Evolutionary conservation across 2,888 invertebrate species (phyloP).

Genomic region (Thereva unica): DNA sequence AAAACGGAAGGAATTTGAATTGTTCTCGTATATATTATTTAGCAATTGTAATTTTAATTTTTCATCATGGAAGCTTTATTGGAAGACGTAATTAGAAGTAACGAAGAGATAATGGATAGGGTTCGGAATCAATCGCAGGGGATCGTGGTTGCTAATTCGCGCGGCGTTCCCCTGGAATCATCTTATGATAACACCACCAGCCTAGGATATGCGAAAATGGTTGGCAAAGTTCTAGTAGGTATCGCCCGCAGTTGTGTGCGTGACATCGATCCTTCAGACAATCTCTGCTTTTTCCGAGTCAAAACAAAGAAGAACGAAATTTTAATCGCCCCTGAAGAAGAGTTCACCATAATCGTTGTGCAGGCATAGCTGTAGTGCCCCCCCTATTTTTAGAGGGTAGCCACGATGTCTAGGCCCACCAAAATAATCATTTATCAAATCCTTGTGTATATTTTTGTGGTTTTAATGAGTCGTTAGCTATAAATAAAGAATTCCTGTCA

Average conservation of each 20-base stretch:
- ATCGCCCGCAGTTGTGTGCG: constrained; percentile 48
- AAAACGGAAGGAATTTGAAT: neutral
- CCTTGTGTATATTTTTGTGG: neutral
- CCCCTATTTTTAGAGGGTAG: neutral
- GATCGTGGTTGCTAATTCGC: constrained; percentile 50
- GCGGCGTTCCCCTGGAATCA: constrained; percentile 48
- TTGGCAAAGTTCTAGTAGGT: constrained; percentile 3
- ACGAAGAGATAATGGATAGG: constrained; percentile 49
- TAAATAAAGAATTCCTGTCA: constrained; percentile 11
- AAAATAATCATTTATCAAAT: neutral
- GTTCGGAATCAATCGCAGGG: constrained; percentile 47
- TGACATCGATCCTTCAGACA: constrained; percentile 52
- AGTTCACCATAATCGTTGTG: constrained; percentile 52
- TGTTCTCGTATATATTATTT: neutral
- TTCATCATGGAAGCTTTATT: constrained; percentile 42
- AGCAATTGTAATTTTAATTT: neutral
- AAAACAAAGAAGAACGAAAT: constrained; percentile 53
- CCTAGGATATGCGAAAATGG: constrained; percentile 48
- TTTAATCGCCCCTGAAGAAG: constrained; percentile 51
- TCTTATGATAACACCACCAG: constrained; percentile 53
- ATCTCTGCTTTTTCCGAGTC: constrained; percentile 52
- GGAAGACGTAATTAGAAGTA: constrained; percentile 48
- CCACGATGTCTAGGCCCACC: neutral
- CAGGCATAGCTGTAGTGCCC: neutral
- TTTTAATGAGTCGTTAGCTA: constrained; percentile 3